phyloP scores from a whole-genome alignment of 53 echinoderm and acorn worm genomes.

The Luidia sarsii region DNA sequence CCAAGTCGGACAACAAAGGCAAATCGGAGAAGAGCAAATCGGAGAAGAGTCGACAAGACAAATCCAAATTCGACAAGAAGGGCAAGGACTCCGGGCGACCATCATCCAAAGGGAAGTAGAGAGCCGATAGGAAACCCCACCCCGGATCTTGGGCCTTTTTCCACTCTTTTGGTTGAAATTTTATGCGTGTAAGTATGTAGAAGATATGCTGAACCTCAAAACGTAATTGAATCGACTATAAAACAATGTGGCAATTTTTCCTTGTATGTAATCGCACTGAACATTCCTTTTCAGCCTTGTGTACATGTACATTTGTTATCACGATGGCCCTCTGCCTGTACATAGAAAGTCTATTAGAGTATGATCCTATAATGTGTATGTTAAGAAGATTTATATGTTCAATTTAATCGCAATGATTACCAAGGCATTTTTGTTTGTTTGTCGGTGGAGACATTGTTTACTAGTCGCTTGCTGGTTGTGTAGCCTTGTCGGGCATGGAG shows the following conservation, averaged over 20 bases:
- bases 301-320: slow-evolving; percentile 19
- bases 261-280: slow-evolving; percentile 22
- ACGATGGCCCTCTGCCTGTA: slow-evolving; percentile 32
- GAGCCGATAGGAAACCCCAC: no score
- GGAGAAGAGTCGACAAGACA: slow-evolving; percentile 10
- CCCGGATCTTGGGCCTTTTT: no score
- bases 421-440: no score
- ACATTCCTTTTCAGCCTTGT: slow-evolving; percentile 37
- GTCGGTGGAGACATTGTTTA: no score
- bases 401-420: no score
- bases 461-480: no score
- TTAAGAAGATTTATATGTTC: slow-evolving; percentile 5
- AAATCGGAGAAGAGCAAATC: slow-evolving; percentile 24
- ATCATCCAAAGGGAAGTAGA: slow-evolving; percentile 35
- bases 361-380: not conserved
- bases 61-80: slow-evolving; percentile 38
- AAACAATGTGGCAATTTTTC: slow-evolving; percentile 42
- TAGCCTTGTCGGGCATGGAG: no score
- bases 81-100: slow-evolving; percentile 4
- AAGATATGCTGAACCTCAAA: no score
- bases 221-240: no score
- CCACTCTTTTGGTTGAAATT: no score
- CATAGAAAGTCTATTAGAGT: slow-evolving; percentile 20
- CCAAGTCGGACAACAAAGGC: slow-evolving; percentile 28
- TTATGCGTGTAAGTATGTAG: no score